phyloP scores from a whole-genome alignment of 2,888 invertebrate genomes.

The Idaea straminata region DNA sequence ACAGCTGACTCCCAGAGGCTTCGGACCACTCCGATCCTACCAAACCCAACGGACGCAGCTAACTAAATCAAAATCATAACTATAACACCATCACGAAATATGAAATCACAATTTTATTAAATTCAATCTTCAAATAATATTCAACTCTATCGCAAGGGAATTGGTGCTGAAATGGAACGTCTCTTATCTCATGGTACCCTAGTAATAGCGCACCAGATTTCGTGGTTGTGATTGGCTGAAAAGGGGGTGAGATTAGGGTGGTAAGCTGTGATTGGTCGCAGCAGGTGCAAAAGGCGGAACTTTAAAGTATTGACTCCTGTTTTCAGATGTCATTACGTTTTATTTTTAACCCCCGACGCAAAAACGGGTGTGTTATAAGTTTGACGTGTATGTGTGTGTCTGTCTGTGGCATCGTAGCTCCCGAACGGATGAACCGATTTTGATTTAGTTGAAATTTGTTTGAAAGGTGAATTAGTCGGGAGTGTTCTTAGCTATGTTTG shows the following conservation, averaged over 20 bases:
- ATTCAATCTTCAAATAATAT: constrained; percentile 26
- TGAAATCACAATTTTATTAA: constrained; percentile 57
- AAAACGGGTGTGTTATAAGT: too few species aligned
- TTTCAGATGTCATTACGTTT: constrained; percentile 35
- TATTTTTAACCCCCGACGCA: too few species aligned
- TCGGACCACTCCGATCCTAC: constrained; percentile 23
- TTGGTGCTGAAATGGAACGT: constrained; percentile 23
- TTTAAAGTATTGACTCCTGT: constrained; percentile 44
- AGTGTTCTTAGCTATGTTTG: too few species aligned
- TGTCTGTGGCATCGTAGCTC: too few species aligned
- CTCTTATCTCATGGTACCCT: constrained; percentile 38
- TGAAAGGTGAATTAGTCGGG: too few species aligned
- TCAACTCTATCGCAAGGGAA: neutral
- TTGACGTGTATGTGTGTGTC: too few species aligned
- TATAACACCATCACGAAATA: constrained; percentile 45
- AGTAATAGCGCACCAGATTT: constrained; percentile 59
- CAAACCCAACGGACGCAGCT: constrained; percentile 35
- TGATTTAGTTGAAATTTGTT: too few species aligned
- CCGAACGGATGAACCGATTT: too few species aligned
- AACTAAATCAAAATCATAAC: constrained; percentile 70
- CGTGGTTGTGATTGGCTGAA: constrained; percentile 52
- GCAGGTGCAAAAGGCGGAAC: constrained; percentile 58
- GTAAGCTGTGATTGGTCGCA: constrained; percentile 57
- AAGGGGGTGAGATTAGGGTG: constrained; percentile 51
- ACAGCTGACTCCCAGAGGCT: constrained; percentile 28